A percentile compares a stretch with the other conserved stretches of the same genome.
These are phyloP conservation scores for Xylota sylvarum DNA, from an alignment of 2,888 invertebrate genomes.

Conservation along the genomic window DNA sequence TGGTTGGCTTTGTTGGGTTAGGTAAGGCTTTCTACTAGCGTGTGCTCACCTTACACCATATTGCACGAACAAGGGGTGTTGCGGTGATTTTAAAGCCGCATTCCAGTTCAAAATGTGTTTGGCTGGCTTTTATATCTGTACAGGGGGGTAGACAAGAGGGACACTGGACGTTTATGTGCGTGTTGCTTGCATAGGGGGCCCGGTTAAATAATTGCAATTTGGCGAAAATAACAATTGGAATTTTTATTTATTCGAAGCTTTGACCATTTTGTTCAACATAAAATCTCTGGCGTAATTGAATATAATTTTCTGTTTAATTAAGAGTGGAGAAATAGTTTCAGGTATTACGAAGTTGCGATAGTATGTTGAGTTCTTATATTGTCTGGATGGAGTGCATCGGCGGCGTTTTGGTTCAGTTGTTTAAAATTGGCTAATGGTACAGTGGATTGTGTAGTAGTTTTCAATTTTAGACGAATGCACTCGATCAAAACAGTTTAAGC, in stretches of 20 bases:
- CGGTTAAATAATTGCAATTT: conserved; percentile 50
- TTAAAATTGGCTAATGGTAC: not conserved
- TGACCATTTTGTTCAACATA: conserved; percentile 43
- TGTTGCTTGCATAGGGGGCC: not conserved
- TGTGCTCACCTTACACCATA: conserved; percentile 2
- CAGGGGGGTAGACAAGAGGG: too few relatives aligned
- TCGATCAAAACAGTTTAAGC: too few relatives aligned
- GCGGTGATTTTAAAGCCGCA: conserved; percentile 45
- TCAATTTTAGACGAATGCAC: too few relatives aligned
- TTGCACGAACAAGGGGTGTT: conserved; percentile 44
- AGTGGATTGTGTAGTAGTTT: too few relatives aligned
- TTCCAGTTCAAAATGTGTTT: conserved; percentile 21
- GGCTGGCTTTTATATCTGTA: not conserved
- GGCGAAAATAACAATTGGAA: conserved; percentile 56
- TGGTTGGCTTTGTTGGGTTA: conserved; percentile 49
- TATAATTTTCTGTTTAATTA: conserved; percentile 62
- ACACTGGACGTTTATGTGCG: not conserved
- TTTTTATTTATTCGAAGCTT: conserved; percentile 51
- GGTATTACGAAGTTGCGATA: conserved; percentile 6
- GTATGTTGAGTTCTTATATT: too few relatives aligned
- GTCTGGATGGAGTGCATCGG: not conserved
- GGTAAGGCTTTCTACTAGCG: conserved; percentile 14
- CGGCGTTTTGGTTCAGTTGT: not conserved
- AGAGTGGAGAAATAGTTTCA: conserved; percentile 50
- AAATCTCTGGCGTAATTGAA: conserved; percentile 68